phyloP scores from a whole-genome alignment of 1,140 invertebrate genomes.

The Lepidurus arcticus region DNA sequence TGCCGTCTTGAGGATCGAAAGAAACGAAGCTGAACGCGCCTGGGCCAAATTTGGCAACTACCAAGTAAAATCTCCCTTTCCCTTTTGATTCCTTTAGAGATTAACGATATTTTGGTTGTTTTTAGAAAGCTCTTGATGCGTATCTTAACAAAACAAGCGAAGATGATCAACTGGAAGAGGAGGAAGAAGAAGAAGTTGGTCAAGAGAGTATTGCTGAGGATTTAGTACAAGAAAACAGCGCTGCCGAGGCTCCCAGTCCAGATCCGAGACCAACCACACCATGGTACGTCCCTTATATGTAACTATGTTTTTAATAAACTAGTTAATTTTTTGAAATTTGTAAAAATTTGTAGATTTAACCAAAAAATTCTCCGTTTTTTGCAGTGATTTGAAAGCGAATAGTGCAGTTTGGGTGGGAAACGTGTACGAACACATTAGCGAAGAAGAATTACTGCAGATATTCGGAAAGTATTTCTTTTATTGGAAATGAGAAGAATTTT shows the following conservation, averaged over 20 bases:
- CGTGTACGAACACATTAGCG: conserved; percentile 4
- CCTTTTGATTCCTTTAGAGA: background rate
- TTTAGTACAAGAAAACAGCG: background rate
- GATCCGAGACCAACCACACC: background rate
- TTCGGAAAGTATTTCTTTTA: background rate
- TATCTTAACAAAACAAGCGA: background rate
- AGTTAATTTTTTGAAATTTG: background rate
- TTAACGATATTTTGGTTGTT: background rate
- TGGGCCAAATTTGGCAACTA: conserved; percentile 9
- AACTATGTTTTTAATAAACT: background rate
- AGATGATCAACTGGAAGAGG: background rate
- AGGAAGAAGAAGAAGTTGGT: background rate
- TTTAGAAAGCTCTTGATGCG: background rate
- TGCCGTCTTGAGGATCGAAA: background rate
- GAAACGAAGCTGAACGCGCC: conserved; percentile 2
- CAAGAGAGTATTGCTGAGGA: background rate
- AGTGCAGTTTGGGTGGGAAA: background rate
- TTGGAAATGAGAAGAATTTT: background rate
- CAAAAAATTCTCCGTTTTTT: background rate
- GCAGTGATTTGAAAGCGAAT: background rate
- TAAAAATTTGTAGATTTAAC: background rate
- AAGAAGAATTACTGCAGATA: background rate
- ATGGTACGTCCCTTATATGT: background rate
- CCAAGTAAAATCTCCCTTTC: background rate
- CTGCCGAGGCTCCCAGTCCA: background rate